A percentile compares a stretch with the other conserved stretches of the same genome.
These are phyloP conservation scores for Lochmaea capreae DNA, from an alignment of 2,888 invertebrate species.

Conservation along the genomic window DNA sequence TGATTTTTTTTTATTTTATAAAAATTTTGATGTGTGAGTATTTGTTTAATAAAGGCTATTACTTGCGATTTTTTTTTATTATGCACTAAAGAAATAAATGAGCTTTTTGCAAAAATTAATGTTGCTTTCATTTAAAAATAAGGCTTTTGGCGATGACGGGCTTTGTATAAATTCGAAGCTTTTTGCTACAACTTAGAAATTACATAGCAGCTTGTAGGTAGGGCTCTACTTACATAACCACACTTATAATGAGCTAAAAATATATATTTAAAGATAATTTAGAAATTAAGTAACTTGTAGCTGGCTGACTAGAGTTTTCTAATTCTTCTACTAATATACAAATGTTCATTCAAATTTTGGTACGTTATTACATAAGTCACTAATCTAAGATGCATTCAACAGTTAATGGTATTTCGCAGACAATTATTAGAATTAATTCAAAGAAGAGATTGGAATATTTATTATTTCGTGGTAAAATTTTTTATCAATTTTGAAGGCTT, in stretches of 20 bases:
- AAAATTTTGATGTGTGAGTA: constrained; percentile 34
- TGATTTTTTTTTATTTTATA: constrained; percentile 15
- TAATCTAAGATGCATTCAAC: too few relatives aligned
- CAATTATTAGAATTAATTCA: too few relatives aligned
- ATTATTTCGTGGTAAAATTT: too few relatives aligned
- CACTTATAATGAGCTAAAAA: background rate
- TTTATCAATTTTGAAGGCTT: too few relatives aligned
- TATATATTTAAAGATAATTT: too few relatives aligned
- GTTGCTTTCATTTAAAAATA: constrained; percentile 4
- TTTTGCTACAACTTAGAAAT: background rate
- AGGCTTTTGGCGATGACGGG: constrained; percentile 17
- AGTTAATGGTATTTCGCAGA: too few relatives aligned
- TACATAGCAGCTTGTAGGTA: constrained; percentile 1
- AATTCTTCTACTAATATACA: too few relatives aligned
- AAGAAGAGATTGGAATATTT: too few relatives aligned
- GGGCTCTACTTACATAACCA: background rate
- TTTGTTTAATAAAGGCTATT: constrained; percentile 35
- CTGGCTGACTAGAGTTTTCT: too few relatives aligned
- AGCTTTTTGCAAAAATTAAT: constrained; percentile 14
- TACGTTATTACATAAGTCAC: too few relatives aligned
- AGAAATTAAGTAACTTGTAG: too few relatives aligned
- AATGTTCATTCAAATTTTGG: too few relatives aligned
- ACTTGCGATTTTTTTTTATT: constrained; percentile 28
- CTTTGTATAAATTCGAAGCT: constrained; percentile 11
- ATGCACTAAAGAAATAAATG: constrained; percentile 17